A percentile compares a stretch with the other conserved stretches of the same genome.
phyloP scores from a whole-genome alignment of 2,888 invertebrate genomes.

The Drosophila tanythrix region DNA sequence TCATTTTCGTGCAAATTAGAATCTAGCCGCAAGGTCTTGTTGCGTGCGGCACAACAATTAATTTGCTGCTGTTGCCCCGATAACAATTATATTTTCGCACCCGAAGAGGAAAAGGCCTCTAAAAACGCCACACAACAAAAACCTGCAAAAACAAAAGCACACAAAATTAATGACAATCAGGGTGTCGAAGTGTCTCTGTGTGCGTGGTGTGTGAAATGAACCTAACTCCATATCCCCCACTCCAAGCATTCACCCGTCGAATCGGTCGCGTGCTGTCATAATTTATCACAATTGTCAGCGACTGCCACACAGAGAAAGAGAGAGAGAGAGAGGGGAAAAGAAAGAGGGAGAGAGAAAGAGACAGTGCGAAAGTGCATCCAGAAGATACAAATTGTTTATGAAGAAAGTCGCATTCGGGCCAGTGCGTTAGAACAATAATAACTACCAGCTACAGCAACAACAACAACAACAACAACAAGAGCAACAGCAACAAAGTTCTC shows the following conservation, averaged over 20 bases:
- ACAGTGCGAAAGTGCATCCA: conserved; percentile 59
- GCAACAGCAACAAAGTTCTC: conserved; percentile 18
- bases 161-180: not conserved
- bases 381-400: conserved; percentile 65
- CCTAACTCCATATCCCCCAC: not conserved
- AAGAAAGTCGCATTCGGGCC: conserved; percentile 59
- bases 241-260: conserved; percentile 7
- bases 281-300: conserved; percentile 78
- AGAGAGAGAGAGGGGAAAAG: not conserved
- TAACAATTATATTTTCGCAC: conserved; percentile 56
- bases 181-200: conserved; percentile 27
- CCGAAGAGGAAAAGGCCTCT: conserved; percentile 25
- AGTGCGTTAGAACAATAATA: conserved; percentile 68
- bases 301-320: not conserved
- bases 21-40: conserved; percentile 16
- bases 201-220: conserved; percentile 11
- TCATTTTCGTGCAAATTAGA: conserved; percentile 68
- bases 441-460: not conserved
- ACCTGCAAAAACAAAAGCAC: conserved; percentile 10
- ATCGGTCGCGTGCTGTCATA: conserved; percentile 68
- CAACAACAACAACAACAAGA: conserved; percentile 1
- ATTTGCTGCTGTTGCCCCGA: conserved; percentile 38
- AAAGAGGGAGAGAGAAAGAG: not conserved
- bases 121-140: conserved; percentile 21
- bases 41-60: conserved; percentile 74